These are phyloP conservation scores for Chrysodeixis includens DNA, from an alignment of 2,888 invertebrate species.

Conservation along the genomic window DNA sequence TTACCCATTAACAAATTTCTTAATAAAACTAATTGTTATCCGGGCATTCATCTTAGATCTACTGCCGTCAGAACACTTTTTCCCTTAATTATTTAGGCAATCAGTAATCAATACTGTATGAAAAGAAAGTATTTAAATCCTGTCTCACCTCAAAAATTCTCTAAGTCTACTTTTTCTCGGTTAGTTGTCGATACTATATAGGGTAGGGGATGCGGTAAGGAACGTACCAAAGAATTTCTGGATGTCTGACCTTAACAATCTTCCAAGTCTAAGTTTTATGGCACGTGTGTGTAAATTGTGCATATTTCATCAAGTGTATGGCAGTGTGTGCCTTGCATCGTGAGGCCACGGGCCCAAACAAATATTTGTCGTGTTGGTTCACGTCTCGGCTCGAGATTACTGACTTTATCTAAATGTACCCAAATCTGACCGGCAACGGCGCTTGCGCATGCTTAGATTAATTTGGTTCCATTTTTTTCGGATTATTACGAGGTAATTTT, in stretches of 20 bases:
- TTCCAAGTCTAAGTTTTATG: constrained; percentile 35
- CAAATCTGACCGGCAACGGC: constrained; percentile 74
- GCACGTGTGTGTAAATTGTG: constrained; percentile 44
- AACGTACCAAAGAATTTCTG: too few relatives aligned
- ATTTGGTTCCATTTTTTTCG: constrained; percentile 43
- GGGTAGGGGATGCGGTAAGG: too few relatives aligned
- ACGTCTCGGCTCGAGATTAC: constrained; percentile 77
- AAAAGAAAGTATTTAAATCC: too few relatives aligned
- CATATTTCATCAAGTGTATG: constrained; percentile 49
- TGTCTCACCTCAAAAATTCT: background rate
- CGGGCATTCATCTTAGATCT: too few relatives aligned
- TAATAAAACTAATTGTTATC: too few relatives aligned
- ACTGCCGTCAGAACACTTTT: too few relatives aligned
- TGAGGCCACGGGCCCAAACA: constrained; percentile 71
- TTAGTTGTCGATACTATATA: too few relatives aligned
- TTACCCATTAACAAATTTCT: too few relatives aligned
- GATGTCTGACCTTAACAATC: background rate
- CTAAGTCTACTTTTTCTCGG: constrained; percentile 35
- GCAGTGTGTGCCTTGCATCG: constrained; percentile 58
- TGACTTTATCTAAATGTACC: constrained; percentile 78
- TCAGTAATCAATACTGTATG: too few relatives aligned
- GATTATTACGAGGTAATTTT: constrained; percentile 27
- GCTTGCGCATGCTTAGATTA: constrained; percentile 58
- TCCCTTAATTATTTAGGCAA: too few relatives aligned
- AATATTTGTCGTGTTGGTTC: constrained; percentile 81